phyloP scores from a whole-genome alignment of 2,113 vertebrate genomes.

The Xenopus laevis region DNA sequence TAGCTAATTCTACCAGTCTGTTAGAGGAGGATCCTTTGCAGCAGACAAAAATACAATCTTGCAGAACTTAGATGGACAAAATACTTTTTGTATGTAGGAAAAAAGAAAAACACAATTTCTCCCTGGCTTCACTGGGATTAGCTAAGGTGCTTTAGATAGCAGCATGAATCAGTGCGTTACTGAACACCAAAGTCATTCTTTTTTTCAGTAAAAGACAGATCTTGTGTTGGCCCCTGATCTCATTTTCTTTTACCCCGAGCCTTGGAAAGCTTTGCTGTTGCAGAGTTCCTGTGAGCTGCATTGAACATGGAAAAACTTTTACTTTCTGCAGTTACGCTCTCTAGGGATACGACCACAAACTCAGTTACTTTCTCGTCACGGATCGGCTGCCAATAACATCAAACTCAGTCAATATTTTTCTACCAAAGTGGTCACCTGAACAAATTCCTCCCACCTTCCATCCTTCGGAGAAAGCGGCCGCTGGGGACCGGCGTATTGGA shows the following conservation, averaged over 20 bases:
- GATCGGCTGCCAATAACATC: constrained; percentile 32
- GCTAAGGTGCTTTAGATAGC: not conserved
- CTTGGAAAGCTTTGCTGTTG: not conserved
- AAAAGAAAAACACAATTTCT: not conserved
- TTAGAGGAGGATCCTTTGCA: too few species aligned
- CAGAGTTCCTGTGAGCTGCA: not conserved
- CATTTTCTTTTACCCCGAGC: too few species aligned
- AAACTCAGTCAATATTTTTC: constrained; percentile 26
- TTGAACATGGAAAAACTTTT: constrained; percentile 12
- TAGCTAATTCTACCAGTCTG: too few species aligned
- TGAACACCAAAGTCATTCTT: not conserved
- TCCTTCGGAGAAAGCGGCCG: not conserved
- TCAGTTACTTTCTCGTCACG: constrained; percentile 4
- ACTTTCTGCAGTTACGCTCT: constrained; percentile 1
- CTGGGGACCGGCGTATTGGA: constrained; percentile 1
- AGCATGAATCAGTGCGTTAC: not conserved
- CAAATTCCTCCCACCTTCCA: constrained; percentile 1
- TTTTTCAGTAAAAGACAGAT: constrained; percentile 11
- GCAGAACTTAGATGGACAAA: too few species aligned
- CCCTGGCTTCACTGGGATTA: not conserved
- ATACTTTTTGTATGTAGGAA: not conserved
- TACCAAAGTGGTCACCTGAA: constrained; percentile 36
- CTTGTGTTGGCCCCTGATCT: not conserved
- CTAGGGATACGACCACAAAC: constrained; percentile 24
- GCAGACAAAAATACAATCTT: too few species aligned